phyloP scores from a whole-genome alignment of 2,797 vertebrate species.

The Tamandua tetradactyla region DNA sequence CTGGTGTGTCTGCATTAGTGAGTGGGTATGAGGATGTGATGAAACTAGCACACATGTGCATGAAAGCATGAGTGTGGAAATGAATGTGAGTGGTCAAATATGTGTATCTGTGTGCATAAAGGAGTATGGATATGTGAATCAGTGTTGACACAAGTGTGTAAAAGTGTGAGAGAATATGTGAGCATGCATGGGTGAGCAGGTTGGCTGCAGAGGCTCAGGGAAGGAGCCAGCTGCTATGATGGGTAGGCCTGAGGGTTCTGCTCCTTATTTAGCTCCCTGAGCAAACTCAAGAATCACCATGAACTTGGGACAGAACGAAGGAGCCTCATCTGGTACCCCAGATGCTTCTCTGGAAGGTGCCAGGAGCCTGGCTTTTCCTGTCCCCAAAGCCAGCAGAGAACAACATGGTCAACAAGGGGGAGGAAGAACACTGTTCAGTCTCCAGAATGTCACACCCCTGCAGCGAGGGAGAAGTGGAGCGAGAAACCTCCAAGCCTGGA shows the following conservation, averaged over 20 bases:
- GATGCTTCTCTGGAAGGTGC: background rate
- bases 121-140: background rate
- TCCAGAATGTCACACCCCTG: background rate
- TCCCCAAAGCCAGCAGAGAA: background rate
- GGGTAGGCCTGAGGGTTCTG: background rate
- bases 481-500: background rate
- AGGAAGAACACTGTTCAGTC: background rate
- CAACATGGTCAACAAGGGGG: background rate
- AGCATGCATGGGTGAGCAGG: background rate
- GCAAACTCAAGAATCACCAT: background rate
- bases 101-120: background rate
- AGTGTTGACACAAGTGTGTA: background rate
- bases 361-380: background rate
- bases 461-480: background rate
- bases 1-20: background rate
- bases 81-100: no score
- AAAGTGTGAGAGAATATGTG: background rate
- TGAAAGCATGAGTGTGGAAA: background rate
- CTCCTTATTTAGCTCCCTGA: background rate
- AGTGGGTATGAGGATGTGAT: background rate
- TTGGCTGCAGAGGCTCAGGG: background rate
- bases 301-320: background rate
- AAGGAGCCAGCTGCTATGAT: rapidly evolving
- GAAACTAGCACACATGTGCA: background rate
- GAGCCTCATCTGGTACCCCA: background rate